Percentiles rank a stretch among this genome's conserved stretches.
Conservation (phyloP, 2,113 vertebrate species). For the Toxostoma redivivum region DNA sequence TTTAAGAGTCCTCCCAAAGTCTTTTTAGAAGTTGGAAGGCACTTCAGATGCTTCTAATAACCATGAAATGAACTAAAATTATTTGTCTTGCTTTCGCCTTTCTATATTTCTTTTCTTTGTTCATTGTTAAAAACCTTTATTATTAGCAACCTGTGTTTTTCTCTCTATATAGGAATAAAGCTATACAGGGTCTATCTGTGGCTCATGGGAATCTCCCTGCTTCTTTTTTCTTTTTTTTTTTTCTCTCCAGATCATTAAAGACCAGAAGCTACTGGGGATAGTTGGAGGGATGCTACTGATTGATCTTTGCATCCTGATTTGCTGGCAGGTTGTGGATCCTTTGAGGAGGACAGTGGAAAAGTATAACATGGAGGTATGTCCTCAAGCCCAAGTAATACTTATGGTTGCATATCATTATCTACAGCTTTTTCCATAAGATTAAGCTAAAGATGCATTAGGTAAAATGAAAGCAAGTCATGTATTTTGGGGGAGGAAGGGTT, state of each 20-base stretch:
- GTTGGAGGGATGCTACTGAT: conserved; percentile 98
- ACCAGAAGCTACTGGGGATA: conserved; percentile 98
- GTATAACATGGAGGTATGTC: conserved; percentile 96
- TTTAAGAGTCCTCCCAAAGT: background rate
- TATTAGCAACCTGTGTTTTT: background rate
- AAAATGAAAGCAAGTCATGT: background rate
- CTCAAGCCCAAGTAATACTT: background rate
- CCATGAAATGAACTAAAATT: background rate
- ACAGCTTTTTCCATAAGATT: background rate
- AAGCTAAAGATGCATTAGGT: background rate
- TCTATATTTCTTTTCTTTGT: background rate
- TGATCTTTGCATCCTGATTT: conserved; percentile 98
- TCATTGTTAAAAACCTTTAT: conserved; percentile 16
- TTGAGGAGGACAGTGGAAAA: conserved; percentile 95
- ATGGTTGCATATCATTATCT: background rate
- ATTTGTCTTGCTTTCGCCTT: conserved; percentile 10
- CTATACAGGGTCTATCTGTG: conserved; percentile 11
- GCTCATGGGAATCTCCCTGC: conserved; percentile 37
- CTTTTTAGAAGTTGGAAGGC: background rate
- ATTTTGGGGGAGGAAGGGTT: background rate
- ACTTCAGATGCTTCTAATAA: background rate
- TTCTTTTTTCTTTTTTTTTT: background rate
- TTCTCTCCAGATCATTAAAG: conserved; percentile 93
- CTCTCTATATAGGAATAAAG: conserved; percentile 11
- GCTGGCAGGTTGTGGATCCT: conserved; percentile 98